Conservation (phyloP, 2,888 invertebrate genomes). For the Beris morrisii region DNA sequence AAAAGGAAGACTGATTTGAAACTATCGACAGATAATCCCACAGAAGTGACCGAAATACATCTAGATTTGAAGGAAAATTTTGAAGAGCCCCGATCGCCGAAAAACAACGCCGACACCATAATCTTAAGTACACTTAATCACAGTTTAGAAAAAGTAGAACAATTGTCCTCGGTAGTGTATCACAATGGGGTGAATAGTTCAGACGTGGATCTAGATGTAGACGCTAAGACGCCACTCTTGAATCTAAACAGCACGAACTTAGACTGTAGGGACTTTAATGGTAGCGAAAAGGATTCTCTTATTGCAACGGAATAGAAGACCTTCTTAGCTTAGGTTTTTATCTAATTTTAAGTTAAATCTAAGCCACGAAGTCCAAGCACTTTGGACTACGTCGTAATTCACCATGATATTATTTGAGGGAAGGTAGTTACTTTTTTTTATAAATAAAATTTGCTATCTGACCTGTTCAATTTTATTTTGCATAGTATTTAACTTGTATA, state of each 20-base stretch:
- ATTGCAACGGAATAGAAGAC: slow-evolving; percentile 36
- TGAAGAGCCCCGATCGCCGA: slow-evolving; percentile 47
- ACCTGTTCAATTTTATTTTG: too few relatives aligned
- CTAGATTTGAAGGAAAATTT: slow-evolving; percentile 42
- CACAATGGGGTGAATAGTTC: slow-evolving; percentile 31
- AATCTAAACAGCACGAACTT: slow-evolving; percentile 39
- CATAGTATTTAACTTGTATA: too few relatives aligned
- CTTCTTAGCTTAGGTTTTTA: not conserved
- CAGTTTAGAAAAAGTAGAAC: slow-evolving; percentile 34
- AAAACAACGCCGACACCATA: slow-evolving; percentile 33
- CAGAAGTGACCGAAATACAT: not conserved
- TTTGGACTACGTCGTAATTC: too few relatives aligned
- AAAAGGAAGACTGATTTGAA: not conserved
- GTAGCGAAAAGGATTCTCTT: slow-evolving; percentile 41
- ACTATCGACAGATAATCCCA: not conserved
- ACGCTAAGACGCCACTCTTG: slow-evolving; percentile 41
- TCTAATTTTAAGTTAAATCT: not conserved
- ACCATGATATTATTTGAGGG: too few relatives aligned
- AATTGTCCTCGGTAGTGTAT: slow-evolving; percentile 20
- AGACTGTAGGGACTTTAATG: slow-evolving; percentile 39
- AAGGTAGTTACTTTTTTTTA: too few relatives aligned
- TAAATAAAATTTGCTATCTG: too few relatives aligned
- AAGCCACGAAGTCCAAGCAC: too few relatives aligned
- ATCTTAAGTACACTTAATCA: slow-evolving; percentile 25
- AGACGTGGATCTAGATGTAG: slow-evolving; percentile 37